Evolutionary conservation across 2,888 invertebrate genomes (phyloP), one percentile per base, ranked within the genome.

Genomic region (Peribatodes rhomboidaria): DNA sequence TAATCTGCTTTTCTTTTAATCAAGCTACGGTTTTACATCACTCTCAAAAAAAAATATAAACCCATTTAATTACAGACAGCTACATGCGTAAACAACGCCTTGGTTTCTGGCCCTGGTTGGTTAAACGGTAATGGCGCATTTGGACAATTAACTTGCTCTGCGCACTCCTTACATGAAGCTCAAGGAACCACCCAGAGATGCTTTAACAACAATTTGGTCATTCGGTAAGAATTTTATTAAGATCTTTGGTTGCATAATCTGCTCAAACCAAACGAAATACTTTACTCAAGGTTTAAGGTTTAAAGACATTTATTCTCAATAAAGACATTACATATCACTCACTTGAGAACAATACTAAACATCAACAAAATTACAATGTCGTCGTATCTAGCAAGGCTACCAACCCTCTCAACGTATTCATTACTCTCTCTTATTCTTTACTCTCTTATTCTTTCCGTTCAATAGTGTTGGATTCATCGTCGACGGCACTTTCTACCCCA

Each of bases 391-490:
- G n/a, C n/a, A n/a, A n/a, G n/a, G n/a, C n/a, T n/a, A n/a, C n/a
- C n/a, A n/a, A n/a, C n/a, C n/a, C n/a, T n/a, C n/a, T n/a, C n/a
- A n/a, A n/a, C n/a, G n/a, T n/a, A n/a, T n/a, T n/a, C n/a, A n/a
- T n/a, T n/a, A n/a, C n/a, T n/a, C n/a, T n/a, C n/a, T n/a, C n/a
- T n/a, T n/a, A n/a, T n/a, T n/a, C n/a, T n/a, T n/a, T n/a, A n/a
- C n/a, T n/a, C n/a, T n/a, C n/a, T 27, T 27, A 2, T 27, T 4
- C 11, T 42, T 18, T 42, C 20, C 42, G 20, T 18, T 27, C 76
- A 82, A 37, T 73, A 92, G 94, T 63, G 87, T 94, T 33, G 95
- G 95, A 1, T 95, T 94, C 77, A 76, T 81, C 22, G 86, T 94
- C 0, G 81, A 87, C 65, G 82, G 83, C 16, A 81, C 85, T 10